Evolutionary conservation across 2,797 vertebrate genomes (phyloP), one percentile per base, ranked within the genome.

Genomic region (Phrynocephalus forsythii): DNA sequence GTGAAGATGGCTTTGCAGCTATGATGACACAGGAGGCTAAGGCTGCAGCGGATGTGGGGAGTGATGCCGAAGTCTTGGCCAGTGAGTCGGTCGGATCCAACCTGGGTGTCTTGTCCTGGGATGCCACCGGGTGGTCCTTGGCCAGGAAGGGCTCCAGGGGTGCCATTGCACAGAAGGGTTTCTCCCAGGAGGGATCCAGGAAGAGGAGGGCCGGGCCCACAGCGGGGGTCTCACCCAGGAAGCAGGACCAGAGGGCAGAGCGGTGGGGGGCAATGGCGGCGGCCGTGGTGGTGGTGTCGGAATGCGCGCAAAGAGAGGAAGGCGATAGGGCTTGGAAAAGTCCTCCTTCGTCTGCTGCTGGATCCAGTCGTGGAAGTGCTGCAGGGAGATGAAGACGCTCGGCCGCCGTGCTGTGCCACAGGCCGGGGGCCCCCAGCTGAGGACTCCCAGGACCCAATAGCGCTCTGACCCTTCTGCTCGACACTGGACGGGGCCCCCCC

Each of bases 401-500:
- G 85, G 78, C 13, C 28, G 11, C 85, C 24, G 15, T 5, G 2
- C 3, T 28, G 1, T 2, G 5, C 1, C 26, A 1, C 85, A 81
- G 0, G 0, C 9, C 0, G 6, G 0, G 0, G 78, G 26, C 1
- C 85, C 85, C 78, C 78, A 86, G 26, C 85, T 86, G 16, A 38
- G 11, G 16, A 81, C 26, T 9, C 78, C 85, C 2, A 86, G 15
- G 1, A 86, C 85, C 78, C 33, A 81, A 68, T 60, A 86, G 16
- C 85, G 33, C 85, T 86, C 85, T 1, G 85, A 86, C 24, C 78
- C 20, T 18, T 72, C 67, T 38, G 80, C 78, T 9, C 85, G 18
- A 1, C 85, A 86, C 33, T 72, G 71, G 33, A 81, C 26, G 6
- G 85, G 85, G 16, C 85, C 78, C 8, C 85, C 85, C 0, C 78